A percentile compares a stretch with the other conserved stretches of the same genome.
Evolutionary conservation across 2,888 invertebrate genomes (phyloP).

Genomic region (Abscondita cerata): DNA sequence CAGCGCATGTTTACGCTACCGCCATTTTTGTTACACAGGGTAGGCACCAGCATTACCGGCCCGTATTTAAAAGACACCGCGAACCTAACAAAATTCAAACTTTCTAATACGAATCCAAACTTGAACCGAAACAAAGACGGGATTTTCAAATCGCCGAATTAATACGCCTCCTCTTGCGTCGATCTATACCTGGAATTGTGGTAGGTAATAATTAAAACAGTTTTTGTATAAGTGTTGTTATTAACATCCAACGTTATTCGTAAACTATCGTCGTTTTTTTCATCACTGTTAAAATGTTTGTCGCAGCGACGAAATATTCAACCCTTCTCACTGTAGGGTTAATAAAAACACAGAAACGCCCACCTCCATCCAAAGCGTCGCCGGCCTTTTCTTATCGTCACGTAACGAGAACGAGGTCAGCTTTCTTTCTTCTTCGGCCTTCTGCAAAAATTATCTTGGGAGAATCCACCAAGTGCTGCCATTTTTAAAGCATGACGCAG

Average conservation of each 20-base stretch:
- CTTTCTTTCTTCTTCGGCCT: constrained; percentile 64
- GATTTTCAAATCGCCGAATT: no score
- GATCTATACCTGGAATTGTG: no score
- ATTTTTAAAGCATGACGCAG: constrained; percentile 61
- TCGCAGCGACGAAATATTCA: constrained; percentile 7
- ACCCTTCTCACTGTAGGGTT: constrained; percentile 18
- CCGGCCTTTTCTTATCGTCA: constrained; percentile 52
- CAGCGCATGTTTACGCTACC: constrained; percentile 57
- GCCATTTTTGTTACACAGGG: constrained; percentile 51
- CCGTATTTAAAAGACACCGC: constrained; percentile 38
- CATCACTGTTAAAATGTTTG: no score
- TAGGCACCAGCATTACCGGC: constrained; percentile 47
- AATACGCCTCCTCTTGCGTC: no score
- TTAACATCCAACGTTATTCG: no score
- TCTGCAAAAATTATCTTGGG: constrained; percentile 61
- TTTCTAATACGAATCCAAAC: neutral
- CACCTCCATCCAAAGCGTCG: constrained; percentile 58
- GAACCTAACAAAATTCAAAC: constrained; percentile 11
- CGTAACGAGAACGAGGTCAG: constrained; percentile 61
- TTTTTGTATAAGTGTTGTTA: no score
- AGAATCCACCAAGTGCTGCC: constrained; percentile 60
- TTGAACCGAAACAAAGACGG: neutral
- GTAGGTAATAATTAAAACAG: no score
- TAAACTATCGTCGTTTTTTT: no score
- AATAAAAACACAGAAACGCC: constrained; percentile 40